A percentile compares a stretch with the other conserved stretches of the same genome.
Conservation (phyloP, 2,888 invertebrate species). For the Leptogaster cylindrica region DNA sequence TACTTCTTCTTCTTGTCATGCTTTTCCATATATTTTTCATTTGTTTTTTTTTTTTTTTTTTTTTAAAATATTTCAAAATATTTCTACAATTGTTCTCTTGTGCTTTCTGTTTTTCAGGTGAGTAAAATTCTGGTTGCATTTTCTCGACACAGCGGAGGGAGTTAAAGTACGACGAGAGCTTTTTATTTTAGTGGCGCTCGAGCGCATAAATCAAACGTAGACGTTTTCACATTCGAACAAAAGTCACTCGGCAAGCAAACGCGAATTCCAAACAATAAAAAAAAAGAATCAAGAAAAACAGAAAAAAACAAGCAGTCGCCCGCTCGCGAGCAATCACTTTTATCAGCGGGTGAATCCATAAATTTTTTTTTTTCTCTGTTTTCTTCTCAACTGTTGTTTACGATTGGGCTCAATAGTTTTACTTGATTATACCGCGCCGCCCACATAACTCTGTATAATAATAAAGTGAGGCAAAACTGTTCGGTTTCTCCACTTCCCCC, state of each 20-base stretch:
- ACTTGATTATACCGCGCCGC: slow-evolving; percentile 27
- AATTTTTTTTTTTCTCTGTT: slow-evolving; percentile 22
- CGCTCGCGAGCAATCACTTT: slow-evolving; percentile 32
- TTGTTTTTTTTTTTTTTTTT: too few relatives aligned
- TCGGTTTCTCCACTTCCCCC: neutral
- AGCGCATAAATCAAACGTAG: slow-evolving; percentile 19
- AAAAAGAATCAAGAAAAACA: too few relatives aligned
- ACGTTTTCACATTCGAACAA: slow-evolving; percentile 24
- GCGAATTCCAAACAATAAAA: neutral
- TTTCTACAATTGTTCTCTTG: slow-evolving; percentile 33
- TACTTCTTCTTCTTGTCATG: neutral
- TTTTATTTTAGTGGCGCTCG: slow-evolving; percentile 2
- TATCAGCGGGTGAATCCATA: slow-evolving; percentile 33
- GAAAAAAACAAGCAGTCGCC: slow-evolving; percentile 3
- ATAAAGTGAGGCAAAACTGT: neutral
- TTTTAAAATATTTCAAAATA: slow-evolving; percentile 37
- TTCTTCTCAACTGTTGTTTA: slow-evolving; percentile 32
- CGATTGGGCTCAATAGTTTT: slow-evolving; percentile 37
- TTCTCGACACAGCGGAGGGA: slow-evolving; percentile 4
- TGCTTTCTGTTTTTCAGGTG: slow-evolving; percentile 39
- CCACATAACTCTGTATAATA: neutral
- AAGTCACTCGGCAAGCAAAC: slow-evolving; percentile 2
- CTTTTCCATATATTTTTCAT: too few relatives aligned
- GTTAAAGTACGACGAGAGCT: neutral
- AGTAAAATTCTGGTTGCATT: slow-evolving; percentile 34